Evolutionary conservation across 2,113 vertebrate genomes (phyloP), one percentile per base, ranked within the genome.

Genomic region (Helogale parvula): DNA sequence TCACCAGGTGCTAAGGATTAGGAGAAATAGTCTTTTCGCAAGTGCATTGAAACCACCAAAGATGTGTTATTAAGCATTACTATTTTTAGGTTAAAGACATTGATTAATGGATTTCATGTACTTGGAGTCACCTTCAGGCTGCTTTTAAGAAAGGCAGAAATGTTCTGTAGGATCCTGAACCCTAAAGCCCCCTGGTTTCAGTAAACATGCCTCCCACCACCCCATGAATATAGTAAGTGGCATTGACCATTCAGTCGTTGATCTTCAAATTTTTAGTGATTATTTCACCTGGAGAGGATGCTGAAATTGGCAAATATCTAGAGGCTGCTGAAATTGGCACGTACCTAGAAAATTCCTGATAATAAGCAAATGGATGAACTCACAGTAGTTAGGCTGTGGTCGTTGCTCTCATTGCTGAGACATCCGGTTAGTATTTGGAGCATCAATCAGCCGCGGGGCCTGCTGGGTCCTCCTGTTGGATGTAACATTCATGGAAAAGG

Each of bases 1-100:
- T 80, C 79, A 92, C 88, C 29, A 15, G 23, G 23, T 47, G 15
- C 31, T 14, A 19, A 87, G 31, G 60, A 66, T 81, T n/a, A 98
- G 98, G 98, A 98, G 99, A 99, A 98, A 98, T 99, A 98, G 97
- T 98, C 98, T 95, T 98, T 98, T 98, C 96, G 94, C 99, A 98
- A 98, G 98, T 98, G 98, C 98, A 98, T 98, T 98, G 98, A 98
- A 76, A 93, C 98, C 99, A 98, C 98, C 98, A 98, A 98, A 98
- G 98, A 98, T 98, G 98, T 98, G 99, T 99, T 98, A 99, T 99
- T 99, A 71, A 50, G 35, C 15, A 23, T 92, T 35, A 38, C 45
- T 57, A 5, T 80, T 83, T 57, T 31, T 74, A 54, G 71, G 54
- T 57, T 93, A 57, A 93, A 82, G 45, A 80, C n/a, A n/a, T 6